Percentiles rank a stretch among this genome's conserved stretches.
These are phyloP conservation scores for Hippolais icterina DNA, from an alignment of 2,113 vertebrate genomes.

Conservation along the genomic window DNA sequence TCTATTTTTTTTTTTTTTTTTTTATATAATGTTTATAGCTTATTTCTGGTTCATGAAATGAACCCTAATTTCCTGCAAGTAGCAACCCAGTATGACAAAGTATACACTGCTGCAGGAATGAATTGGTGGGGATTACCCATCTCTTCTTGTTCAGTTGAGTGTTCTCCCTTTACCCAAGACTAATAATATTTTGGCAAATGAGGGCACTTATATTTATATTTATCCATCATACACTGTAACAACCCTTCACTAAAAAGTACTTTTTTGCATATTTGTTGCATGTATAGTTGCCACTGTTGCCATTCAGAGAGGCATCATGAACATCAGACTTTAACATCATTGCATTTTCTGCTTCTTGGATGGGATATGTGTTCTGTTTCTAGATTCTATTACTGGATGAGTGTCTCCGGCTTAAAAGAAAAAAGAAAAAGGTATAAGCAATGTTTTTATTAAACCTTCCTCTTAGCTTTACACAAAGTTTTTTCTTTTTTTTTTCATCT, in stretches of 20 bases:
- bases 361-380: background rate
- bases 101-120: background rate
- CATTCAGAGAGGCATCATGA: background rate
- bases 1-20: background rate
- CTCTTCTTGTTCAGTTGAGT: background rate
- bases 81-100: background rate
- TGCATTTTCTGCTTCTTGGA: background rate
- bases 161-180: background rate
- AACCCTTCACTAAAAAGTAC: background rate
- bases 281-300: background rate
- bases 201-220: background rate
- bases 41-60: background rate
- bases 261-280: background rate
- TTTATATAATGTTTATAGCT: background rate
- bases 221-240: background rate
- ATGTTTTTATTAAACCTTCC: constrained; percentile 27
- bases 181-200: background rate
- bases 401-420: background rate
- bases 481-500: background rate
- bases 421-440: background rate
- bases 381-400: constrained; percentile 4
- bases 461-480: background rate
- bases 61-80: background rate
- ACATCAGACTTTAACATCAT: background rate
- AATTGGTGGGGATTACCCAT: background rate